Evolutionary conservation across 2,113 vertebrate species (phyloP).

Genomic region (Nothocercus nigrocapillus): DNA sequence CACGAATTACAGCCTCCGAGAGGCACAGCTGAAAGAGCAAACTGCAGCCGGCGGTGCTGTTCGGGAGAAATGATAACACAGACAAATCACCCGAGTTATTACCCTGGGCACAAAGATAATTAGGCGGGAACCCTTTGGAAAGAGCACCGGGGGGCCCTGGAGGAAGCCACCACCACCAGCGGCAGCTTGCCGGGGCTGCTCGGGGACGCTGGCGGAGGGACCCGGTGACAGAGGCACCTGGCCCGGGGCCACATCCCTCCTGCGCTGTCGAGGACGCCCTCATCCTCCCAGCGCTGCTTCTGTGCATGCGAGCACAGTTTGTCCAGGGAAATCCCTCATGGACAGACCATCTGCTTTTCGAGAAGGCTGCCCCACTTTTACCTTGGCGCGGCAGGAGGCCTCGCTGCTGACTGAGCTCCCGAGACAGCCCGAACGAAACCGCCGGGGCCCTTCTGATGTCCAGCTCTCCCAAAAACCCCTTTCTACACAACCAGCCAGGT

Average conservation of each 20-base stretch:
- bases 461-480: neutral
- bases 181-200: neutral
- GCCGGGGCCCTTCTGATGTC: neutral
- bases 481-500: neutral
- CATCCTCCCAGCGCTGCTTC: neutral
- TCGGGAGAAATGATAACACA: neutral
- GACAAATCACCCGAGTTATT: neutral
- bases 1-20: neutral
- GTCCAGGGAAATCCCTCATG: neutral
- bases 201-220: neutral
- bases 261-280: no score
- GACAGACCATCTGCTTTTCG: neutral
- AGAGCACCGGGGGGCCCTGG: neutral
- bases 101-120: neutral
- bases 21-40: neutral
- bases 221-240: neutral
- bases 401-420: neutral
- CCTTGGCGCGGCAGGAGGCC: no score
- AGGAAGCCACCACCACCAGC: neutral
- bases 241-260: neutral
- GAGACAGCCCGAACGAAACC: fast-evolving
- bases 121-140: neutral
- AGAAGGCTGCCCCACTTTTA: neutral
- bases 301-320: neutral
- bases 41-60: neutral